A percentile compares a stretch with the other conserved stretches of the same genome.
These are phyloP conservation scores for Aphidius gifuensis DNA, from an alignment of 1,140 invertebrate species.

Conservation along the genomic window DNA sequence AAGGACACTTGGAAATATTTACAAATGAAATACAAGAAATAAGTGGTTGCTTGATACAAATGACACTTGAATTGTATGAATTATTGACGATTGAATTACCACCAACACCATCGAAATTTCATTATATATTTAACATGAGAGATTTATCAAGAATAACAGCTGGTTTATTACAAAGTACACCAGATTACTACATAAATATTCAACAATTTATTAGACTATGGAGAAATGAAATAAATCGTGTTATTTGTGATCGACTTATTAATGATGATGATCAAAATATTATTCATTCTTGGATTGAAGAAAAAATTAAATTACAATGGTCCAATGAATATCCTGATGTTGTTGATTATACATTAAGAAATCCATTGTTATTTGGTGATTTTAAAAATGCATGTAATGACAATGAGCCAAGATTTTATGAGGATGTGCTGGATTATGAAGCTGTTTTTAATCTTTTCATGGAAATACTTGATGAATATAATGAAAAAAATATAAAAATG, in stretches of 20 bases:
- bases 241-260: conserved; percentile 84
- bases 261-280: conserved; percentile 59
- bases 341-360: conserved; percentile 68
- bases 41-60: conserved; percentile 65
- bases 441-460: conserved; percentile 80
- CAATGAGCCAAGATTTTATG: conserved; percentile 74
- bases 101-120: conserved; percentile 90
- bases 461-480: conserved; percentile 86
- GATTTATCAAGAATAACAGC: conserved; percentile 81
- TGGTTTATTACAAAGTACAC: conserved; percentile 73
- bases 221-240: conserved; percentile 83
- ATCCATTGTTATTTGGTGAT: conserved; percentile 85
- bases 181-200: conserved; percentile 62
- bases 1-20: conserved; percentile 73
- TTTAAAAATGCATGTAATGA: conserved; percentile 80
- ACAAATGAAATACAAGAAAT: conserved; percentile 63
- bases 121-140: conserved; percentile 90
- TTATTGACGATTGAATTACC: conserved; percentile 72
- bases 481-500: conserved; percentile 66
- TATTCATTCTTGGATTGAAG: conserved; percentile 53
- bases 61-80: conserved; percentile 82
- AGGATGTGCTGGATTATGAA: conserved; percentile 86
- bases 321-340: conserved; percentile 50
- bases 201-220: conserved; percentile 79
- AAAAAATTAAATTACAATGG: conserved; percentile 54